Evolutionary conservation across 1,140 invertebrate genomes (phyloP).

Genomic region (Zaprionus taronus): DNA sequence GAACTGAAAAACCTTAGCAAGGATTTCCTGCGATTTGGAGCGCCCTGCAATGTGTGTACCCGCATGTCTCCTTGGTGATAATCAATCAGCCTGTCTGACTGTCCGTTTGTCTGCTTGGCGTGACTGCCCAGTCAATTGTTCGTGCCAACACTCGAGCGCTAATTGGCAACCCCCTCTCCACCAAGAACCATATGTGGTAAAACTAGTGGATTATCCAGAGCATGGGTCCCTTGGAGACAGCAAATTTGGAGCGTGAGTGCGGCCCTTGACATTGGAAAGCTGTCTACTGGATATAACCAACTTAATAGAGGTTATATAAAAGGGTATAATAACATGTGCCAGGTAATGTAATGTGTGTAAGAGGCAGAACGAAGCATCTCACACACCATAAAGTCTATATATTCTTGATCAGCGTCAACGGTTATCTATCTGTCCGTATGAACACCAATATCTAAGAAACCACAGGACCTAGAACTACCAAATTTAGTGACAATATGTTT

Average conservation of each 20-base stretch:
- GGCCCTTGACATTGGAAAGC: not conserved
- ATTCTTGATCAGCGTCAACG: too few relatives aligned
- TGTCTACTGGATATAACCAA: not conserved
- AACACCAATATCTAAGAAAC: too few relatives aligned
- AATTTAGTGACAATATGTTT: too few relatives aligned
- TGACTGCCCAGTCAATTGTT: constrained; percentile 42
- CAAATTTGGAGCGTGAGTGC: not conserved
- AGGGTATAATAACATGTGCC: too few relatives aligned
- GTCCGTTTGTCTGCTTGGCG: not conserved
- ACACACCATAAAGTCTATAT: too few relatives aligned
- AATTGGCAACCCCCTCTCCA: constrained; percentile 30
- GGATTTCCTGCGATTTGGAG: constrained; percentile 1
- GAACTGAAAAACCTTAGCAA: constrained; percentile 44
- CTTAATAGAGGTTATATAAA: too few relatives aligned
- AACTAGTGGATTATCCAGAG: not conserved
- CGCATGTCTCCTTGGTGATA: constrained; percentile 75
- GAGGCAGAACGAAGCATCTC: too few relatives aligned
- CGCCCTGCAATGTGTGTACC: constrained; percentile 57
- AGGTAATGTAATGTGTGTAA: too few relatives aligned
- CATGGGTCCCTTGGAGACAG: not conserved
- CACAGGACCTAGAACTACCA: too few relatives aligned
- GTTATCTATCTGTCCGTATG: too few relatives aligned
- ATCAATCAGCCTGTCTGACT: constrained; percentile 57
- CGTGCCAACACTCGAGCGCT: constrained; percentile 39
- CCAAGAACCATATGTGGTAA: not conserved